These are phyloP conservation scores for Anoura caudifer DNA, from an alignment of 2,113 vertebrate genomes.

Conservation along the genomic window DNA sequence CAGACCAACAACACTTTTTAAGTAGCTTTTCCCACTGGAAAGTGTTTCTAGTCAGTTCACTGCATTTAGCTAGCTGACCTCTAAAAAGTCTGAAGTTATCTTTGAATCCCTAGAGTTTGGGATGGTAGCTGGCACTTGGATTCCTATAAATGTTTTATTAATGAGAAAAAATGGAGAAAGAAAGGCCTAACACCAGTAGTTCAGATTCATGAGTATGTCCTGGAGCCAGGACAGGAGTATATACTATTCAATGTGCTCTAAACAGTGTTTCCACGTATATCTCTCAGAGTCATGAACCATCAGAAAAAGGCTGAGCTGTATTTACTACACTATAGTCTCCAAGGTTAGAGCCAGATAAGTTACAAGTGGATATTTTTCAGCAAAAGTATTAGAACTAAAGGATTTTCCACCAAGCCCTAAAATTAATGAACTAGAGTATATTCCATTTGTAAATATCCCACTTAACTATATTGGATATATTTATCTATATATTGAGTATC, in stretches of 20 bases:
- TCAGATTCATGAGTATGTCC: background rate
- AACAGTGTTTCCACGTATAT: background rate
- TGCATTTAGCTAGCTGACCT: background rate
- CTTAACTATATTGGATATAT: background rate
- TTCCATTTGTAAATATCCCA: background rate
- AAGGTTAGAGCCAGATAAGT: background rate
- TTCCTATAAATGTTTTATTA: background rate
- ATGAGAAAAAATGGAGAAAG: background rate
- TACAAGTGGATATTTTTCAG: background rate
- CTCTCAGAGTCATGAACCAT: background rate
- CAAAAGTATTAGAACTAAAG: background rate
- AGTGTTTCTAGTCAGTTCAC: background rate
- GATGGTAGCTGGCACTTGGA: background rate
- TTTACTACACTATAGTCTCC: background rate
- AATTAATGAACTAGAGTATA: slow-evolving; percentile 9
- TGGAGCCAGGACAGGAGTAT: background rate
- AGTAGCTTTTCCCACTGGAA: background rate
- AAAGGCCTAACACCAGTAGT: background rate
- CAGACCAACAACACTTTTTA: background rate
- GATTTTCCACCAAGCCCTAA: background rate
- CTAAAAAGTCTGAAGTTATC: background rate
- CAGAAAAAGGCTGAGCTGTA: background rate
- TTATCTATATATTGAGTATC: background rate
- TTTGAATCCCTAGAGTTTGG: background rate
- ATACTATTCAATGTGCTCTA: background rate